These are phyloP conservation scores for Leptosomus discolor DNA, from an alignment of 2,113 vertebrate species.

Conservation along the genomic window DNA sequence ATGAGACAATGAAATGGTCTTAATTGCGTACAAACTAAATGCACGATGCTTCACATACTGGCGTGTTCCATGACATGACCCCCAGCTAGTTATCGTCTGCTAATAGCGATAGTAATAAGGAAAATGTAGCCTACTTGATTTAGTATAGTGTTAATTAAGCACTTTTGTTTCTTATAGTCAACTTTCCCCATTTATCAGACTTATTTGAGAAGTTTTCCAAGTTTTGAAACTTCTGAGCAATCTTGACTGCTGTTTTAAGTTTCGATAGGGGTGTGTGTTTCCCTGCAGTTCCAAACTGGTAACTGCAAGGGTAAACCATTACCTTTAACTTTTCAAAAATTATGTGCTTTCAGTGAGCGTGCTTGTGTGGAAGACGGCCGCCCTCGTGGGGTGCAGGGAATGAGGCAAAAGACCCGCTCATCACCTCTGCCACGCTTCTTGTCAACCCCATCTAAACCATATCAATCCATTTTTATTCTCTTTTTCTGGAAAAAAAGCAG, in stretches of 20 bases:
- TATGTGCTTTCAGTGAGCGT: too few relatives aligned
- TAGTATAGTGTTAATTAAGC: background rate
- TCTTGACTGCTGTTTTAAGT: background rate
- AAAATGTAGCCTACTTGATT: background rate
- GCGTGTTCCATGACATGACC: background rate
- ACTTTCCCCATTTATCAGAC: background rate
- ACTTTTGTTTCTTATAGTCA: background rate
- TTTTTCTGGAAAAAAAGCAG: background rate
- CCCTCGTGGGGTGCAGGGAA: background rate
- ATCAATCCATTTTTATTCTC: background rate
- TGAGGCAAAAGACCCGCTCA: background rate
- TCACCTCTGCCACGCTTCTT: background rate
- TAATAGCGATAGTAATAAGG: background rate
- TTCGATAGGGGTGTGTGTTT: fast-evolving
- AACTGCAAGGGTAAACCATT: background rate
- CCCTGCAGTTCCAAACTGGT: background rate
- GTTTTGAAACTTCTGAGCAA: background rate
- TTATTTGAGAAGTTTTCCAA: background rate
- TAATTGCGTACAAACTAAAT: slow-evolving; percentile 64
- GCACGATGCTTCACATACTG: background rate
- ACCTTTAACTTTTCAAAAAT: background rate
- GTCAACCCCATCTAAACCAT: background rate
- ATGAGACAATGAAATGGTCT: slow-evolving; percentile 67
- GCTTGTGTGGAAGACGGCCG: too few relatives aligned
- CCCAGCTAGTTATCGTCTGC: background rate